Evolutionary conservation across 2,888 invertebrate genomes (phyloP).

Genomic region (Pheosia tremula): DNA sequence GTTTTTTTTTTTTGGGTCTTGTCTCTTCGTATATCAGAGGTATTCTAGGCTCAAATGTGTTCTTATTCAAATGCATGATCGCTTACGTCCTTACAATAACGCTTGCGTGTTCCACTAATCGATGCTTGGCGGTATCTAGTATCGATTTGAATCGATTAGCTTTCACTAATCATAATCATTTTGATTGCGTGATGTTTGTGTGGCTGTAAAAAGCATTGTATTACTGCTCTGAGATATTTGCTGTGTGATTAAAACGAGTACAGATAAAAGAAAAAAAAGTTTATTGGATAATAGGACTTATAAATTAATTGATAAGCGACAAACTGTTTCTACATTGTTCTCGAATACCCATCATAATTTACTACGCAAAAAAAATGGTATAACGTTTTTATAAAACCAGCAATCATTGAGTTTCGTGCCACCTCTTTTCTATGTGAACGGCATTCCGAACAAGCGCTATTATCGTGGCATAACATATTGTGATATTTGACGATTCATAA

Average conservation of each 20-base stretch:
- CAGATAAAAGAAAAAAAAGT: conserved; percentile 7
- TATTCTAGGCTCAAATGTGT: conserved; percentile 38
- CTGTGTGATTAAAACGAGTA: conserved; percentile 56
- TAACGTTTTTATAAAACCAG: too few relatives aligned
- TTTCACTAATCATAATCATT: conserved; percentile 18
- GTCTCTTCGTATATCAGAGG: conserved; percentile 58
- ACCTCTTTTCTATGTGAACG: too few relatives aligned
- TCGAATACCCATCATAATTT: too few relatives aligned
- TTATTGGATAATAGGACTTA: not conserved
- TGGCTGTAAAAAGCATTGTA: conserved; percentile 45
- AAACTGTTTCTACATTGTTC: too few relatives aligned
- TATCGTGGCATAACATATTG: too few relatives aligned
- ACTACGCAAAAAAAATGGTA: too few relatives aligned
- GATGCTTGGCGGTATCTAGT: conserved; percentile 17
- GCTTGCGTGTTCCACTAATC: conserved; percentile 38
- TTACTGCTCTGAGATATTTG: conserved; percentile 47
- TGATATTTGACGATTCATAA: too few relatives aligned
- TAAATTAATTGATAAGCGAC: too few relatives aligned
- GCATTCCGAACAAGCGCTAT: too few relatives aligned
- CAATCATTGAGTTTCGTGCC: too few relatives aligned
- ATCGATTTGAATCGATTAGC: conserved; percentile 2
- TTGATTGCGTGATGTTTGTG: conserved; percentile 70
- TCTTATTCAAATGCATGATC: conserved; percentile 28
- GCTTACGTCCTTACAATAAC: conserved; percentile 42
- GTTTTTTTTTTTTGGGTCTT: conserved; percentile 52